Evolutionary conservation across 2,888 invertebrate species (phyloP).

Genomic region (Carabus problematicus): DNA sequence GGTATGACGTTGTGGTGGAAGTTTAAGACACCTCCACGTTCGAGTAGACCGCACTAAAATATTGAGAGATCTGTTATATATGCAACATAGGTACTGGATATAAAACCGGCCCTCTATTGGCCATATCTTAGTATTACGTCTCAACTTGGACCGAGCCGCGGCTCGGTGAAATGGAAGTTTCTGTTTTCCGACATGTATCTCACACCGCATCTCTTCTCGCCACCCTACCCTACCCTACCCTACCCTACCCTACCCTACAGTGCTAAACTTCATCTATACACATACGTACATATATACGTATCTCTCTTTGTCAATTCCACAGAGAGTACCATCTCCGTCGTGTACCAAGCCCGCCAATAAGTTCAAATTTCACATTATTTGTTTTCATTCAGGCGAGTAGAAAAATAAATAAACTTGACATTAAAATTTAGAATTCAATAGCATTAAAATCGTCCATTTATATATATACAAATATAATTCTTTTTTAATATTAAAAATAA

Average conservation of each 20-base stretch:
- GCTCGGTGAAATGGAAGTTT: conserved; percentile 8
- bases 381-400: too few relatives aligned
- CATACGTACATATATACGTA: not conserved
- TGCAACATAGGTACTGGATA: conserved; percentile 61
- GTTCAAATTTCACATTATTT: too few relatives aligned
- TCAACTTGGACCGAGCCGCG: conserved; percentile 31
- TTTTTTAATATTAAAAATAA: too few relatives aligned
- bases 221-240: not conserved
- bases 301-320: too few relatives aligned
- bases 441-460: too few relatives aligned
- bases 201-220: conserved; percentile 1
- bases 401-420: too few relatives aligned
- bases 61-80: conserved; percentile 60
- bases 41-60: conserved; percentile 57
- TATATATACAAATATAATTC: too few relatives aligned
- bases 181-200: conserved; percentile 11
- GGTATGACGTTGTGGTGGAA: not conserved
- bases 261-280: not conserved
- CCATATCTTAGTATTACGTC: conserved; percentile 61
- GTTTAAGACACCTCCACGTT: conserved; percentile 37
- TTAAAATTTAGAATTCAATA: too few relatives aligned
- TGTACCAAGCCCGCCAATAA: too few relatives aligned
- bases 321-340: too few relatives aligned
- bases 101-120: conserved; percentile 61
- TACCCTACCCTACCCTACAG: too few relatives aligned